Percentiles rank a stretch among this genome's conserved stretches.
phyloP scores from a whole-genome alignment of 2,888 invertebrate species.

The Merodon equestris region DNA sequence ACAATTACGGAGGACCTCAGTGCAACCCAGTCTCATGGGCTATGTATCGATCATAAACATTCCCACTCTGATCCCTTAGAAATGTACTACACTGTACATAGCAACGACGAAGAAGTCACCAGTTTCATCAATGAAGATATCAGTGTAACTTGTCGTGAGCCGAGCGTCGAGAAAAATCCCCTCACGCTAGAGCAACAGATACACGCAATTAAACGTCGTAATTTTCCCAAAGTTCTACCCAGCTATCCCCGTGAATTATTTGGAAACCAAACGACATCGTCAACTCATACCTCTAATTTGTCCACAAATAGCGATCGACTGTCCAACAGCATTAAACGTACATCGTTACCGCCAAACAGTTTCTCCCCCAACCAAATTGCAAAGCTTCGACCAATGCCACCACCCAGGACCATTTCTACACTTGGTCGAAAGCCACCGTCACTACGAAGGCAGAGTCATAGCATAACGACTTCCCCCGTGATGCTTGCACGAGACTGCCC shows the following conservation, averaged over 20 bases:
- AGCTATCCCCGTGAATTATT: conserved; percentile 77
- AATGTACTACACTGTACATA: conserved; percentile 77
- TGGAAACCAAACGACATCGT: conserved; percentile 47
- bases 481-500: conserved; percentile 79
- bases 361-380: conserved; percentile 74
- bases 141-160: conserved; percentile 87
- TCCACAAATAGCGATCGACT: conserved; percentile 69
- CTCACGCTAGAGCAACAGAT: conserved; percentile 86
- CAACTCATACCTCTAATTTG: conserved; percentile 28
- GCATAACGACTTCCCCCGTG: conserved; percentile 78
- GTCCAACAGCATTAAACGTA: conserved; percentile 79
- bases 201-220: conserved; percentile 86
- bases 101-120: conserved; percentile 79
- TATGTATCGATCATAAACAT: conserved; percentile 82
- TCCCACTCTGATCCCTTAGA: conserved; percentile 85
- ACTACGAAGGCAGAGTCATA: conserved; percentile 77
- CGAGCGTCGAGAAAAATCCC: conserved; percentile 76
- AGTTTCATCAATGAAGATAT: conserved; percentile 79
- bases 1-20: too few relatives aligned
- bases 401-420: conserved; percentile 86
- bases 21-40: background rate
- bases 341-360: conserved; percentile 82
- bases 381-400: conserved; percentile 84
- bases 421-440: conserved; percentile 80
- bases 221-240: conserved; percentile 92